Conservation (phyloP, 1,140 invertebrate genomes). For the Homalodisca vitripennis region DNA sequence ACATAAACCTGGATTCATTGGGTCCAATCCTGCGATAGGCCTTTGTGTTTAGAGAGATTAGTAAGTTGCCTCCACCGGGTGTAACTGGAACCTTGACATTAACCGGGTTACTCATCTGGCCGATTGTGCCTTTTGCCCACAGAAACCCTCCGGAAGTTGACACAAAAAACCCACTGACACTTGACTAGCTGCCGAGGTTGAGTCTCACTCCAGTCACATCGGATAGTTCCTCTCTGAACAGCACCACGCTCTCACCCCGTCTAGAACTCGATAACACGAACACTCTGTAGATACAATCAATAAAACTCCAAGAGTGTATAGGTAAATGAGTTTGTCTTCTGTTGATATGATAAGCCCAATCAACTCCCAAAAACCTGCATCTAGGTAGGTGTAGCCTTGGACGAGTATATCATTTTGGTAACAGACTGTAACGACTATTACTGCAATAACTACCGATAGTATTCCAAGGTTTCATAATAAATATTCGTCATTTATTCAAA, state of each 20-base stretch:
- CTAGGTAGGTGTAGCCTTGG: too few species aligned
- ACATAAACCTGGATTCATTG: too few species aligned
- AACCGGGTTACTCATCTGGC: slow-evolving; percentile 77
- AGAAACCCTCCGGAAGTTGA: slow-evolving; percentile 89
- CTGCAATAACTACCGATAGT: too few species aligned
- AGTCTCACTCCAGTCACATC: slow-evolving; percentile 77
- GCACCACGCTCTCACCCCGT: slow-evolving; percentile 64
- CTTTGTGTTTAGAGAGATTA: too few species aligned
- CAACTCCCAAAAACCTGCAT: too few species aligned
- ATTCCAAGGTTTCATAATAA: too few species aligned
- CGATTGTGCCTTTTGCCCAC: slow-evolving; percentile 77
- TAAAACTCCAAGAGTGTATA: neutral
- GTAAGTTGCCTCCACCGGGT: too few species aligned
- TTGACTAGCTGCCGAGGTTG: slow-evolving; percentile 68
- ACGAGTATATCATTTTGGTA: too few species aligned
- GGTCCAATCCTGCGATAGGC: too few species aligned
- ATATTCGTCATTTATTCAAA: too few species aligned
- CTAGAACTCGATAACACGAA: slow-evolving; percentile 85
- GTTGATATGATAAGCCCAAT: too few species aligned
- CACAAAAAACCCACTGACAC: slow-evolving; percentile 89
- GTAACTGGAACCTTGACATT: slow-evolving; percentile 92
- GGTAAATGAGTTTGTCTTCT: neutral
- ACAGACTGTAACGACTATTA: too few species aligned
- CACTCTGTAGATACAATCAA: slow-evolving; percentile 65
- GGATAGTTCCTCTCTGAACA: slow-evolving; percentile 58